Percentiles rank a stretch among this genome's conserved stretches.
Conservation (phyloP, 2,797 vertebrate genomes). For the Myiotriccus ornatus region DNA sequence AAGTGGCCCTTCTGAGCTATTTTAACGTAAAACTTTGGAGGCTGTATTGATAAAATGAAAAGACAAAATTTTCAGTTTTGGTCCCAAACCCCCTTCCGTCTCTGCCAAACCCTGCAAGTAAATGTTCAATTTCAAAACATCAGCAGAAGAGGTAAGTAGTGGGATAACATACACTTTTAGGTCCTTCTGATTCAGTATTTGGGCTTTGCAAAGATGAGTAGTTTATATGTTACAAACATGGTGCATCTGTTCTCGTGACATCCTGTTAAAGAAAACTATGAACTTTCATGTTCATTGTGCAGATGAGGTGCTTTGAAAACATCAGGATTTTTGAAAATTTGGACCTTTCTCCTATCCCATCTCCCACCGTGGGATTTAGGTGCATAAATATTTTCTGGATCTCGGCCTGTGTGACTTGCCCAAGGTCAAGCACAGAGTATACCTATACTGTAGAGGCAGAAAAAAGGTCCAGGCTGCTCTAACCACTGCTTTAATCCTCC, state of each 20-base stretch:
- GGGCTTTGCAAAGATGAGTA: neutral
- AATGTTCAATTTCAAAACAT: neutral
- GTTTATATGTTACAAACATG: neutral
- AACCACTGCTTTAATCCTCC: neutral
- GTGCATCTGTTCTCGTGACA: neutral
- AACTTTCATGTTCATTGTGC: neutral
- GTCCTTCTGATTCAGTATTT: neutral
- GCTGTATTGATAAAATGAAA: neutral
- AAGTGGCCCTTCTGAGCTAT: neutral
- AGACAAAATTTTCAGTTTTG: neutral
- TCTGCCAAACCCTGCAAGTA: neutral
- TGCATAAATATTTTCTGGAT: neutral
- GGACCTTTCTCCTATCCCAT: neutral
- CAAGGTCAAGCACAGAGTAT: neutral
- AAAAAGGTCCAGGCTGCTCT: neutral
- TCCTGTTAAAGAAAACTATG: neutral
- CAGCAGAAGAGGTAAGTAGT: neutral
- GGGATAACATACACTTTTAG: neutral
- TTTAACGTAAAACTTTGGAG: neutral
- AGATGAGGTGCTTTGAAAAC: neutral
- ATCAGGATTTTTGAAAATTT: neutral
- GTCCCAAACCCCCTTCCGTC: neutral
- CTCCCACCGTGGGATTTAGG: neutral
- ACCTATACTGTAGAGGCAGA: neutral
- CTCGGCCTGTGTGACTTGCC: neutral